These are phyloP conservation scores for Pherbina coryleti DNA, from an alignment of 2,888 invertebrate genomes.

Conservation along the genomic window DNA sequence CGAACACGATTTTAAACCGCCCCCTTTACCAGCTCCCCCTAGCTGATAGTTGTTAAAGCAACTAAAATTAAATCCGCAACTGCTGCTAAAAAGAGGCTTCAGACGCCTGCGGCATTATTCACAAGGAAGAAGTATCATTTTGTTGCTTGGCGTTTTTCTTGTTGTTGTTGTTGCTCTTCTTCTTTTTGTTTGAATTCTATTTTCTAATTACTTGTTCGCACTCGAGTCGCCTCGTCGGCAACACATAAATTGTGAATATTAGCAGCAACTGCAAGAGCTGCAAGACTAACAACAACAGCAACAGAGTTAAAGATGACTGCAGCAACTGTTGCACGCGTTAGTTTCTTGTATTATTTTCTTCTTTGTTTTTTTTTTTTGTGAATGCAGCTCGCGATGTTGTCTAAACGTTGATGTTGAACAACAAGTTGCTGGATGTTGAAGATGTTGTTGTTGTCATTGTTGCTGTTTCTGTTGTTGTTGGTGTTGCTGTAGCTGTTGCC, in stretches of 20 bases:
- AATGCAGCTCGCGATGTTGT: constrained; percentile 1
- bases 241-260: constrained; percentile 61
- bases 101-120: constrained; percentile 9
- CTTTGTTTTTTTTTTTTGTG: background rate
- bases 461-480: no score
- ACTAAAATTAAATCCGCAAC: constrained; percentile 2
- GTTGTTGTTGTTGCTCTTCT: constrained; percentile 7
- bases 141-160: background rate
- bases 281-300: constrained; percentile 36
- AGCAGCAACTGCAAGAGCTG: constrained; percentile 47
- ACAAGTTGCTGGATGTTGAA: constrained; percentile 21
- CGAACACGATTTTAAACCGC: constrained; percentile 40
- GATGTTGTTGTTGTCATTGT: constrained; percentile 8
- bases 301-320: background rate
- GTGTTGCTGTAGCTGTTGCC: constrained; percentile 16
- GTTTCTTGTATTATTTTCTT: no score
- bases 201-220: constrained; percentile 64
- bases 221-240: constrained; percentile 55
- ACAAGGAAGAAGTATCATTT: constrained; percentile 8
- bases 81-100: constrained; percentile 2
- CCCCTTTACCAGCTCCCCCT: background rate
- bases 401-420: constrained; percentile 23
- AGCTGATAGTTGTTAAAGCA: background rate
- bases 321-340: constrained; percentile 3
- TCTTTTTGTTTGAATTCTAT: constrained; percentile 44